Evolutionary conservation across 2,888 invertebrate genomes (phyloP), one percentile per base, ranked within the genome.

Genomic region (Ophion ventricosus): DNA sequence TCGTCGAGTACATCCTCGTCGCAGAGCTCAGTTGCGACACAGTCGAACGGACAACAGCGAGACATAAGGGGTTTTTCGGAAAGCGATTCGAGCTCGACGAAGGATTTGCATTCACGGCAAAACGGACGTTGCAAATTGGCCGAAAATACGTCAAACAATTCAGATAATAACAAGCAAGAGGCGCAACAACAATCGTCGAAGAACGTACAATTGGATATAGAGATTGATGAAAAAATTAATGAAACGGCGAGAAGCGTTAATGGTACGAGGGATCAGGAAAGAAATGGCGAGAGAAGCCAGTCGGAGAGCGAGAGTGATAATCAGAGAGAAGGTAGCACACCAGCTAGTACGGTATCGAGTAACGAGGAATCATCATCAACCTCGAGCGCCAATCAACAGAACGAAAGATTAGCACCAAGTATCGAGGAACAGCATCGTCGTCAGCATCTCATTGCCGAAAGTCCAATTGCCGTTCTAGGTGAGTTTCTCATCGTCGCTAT

Each of bases 301-400:
- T 92, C 92, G 23, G 93, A 93, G 61, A 90, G 91, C 79, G 93
- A 93, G 59, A 88, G 88, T 43, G 92, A 92, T 63, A 88, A 89
- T 61, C 92, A 90, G 75, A 89, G 93, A 49, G 93, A 93, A 82
- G 92, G 92, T 43, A 91, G 92, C 78, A 93, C 93, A 73, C 93
- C 93, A 1, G 92, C 92, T 67, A 93, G 93, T 86, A 93, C 92
- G 56, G 89, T 92, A 63, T 93, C 93, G 20, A 93, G 92, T 81
- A 90, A 89, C 43, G 93, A 92, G 86, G 92, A 93, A 61, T 82
- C 79, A 54, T 82, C 79, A 54, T 91, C 92, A 29, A 92, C 88
- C 86, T 84, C 84, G 5, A 78, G 77, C 66, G 87, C 87, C 25
- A 91, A 90, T 86, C 90, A 90, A 63, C 91, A 90, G 80, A 86